Percentiles rank a stretch among this genome's conserved stretches.
Conservation (phyloP, 2,888 invertebrate species). For the Ormyrus thymus region DNA sequence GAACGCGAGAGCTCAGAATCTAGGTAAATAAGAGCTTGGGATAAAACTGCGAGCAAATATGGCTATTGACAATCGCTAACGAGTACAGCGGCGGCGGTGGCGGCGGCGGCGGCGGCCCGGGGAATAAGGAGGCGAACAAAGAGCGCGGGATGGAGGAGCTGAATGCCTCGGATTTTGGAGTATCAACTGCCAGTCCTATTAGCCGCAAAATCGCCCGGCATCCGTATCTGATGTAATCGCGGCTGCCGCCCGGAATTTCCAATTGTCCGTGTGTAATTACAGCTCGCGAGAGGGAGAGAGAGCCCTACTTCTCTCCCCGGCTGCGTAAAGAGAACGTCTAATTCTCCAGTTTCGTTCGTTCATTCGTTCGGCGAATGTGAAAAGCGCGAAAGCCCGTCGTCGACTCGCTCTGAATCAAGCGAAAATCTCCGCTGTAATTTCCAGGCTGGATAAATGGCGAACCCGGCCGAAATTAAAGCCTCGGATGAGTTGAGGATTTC, state of each 20-base stretch:
- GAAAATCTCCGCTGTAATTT: conserved; percentile 7
- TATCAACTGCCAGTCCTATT: conserved; percentile 42
- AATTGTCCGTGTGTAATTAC: conserved; percentile 50
- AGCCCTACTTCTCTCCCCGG: conserved; percentile 5
- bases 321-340: conserved; percentile 27
- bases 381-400: background rate
- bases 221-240: conserved; percentile 48
- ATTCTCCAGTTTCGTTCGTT: conserved; percentile 26
- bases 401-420: conserved; percentile 9
- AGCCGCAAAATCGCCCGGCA: conserved; percentile 41
- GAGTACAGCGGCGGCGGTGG: no score
- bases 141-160: no score
- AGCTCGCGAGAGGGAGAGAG: background rate
- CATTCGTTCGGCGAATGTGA: conserved; percentile 13
- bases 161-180: conserved; percentile 39
- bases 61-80: background rate
- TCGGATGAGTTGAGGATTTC: background rate
- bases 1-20: no score
- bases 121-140: no score
- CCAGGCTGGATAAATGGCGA: background rate
- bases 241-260: conserved; percentile 39
- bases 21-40: no score
- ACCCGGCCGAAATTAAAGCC: background rate
- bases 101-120: no score
- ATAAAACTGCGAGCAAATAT: no score